A percentile compares a stretch with the other conserved stretches of the same genome.
These are phyloP conservation scores for Acanthurus leucopareius DNA, from an alignment of 2,797 vertebrate species.

Conservation along the genomic window DNA sequence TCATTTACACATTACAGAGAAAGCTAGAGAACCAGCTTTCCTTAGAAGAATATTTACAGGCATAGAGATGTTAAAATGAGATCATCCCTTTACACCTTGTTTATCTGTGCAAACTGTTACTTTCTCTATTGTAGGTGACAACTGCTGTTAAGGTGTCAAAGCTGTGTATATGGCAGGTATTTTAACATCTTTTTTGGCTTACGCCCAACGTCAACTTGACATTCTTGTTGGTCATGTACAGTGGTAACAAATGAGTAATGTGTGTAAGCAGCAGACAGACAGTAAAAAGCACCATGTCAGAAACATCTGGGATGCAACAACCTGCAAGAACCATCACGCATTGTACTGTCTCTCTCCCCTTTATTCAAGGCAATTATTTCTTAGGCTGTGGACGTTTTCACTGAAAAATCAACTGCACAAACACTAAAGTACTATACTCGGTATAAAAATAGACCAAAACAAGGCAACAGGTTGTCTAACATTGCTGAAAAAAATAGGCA, in stretches of 20 bases:
- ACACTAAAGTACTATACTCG: slow-evolving; percentile 43
- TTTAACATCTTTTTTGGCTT: slow-evolving; percentile 40
- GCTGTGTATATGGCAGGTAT: slow-evolving; percentile 13
- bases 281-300: slow-evolving; percentile 19
- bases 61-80: slow-evolving; percentile 38
- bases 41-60: slow-evolving; percentile 66
- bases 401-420: slow-evolving; percentile 34
- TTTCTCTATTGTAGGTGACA: slow-evolving; percentile 14
- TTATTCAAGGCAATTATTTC: slow-evolving; percentile 20
- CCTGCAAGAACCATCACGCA: slow-evolving; percentile 45
- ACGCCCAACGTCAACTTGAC: slow-evolving; percentile 47
- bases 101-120: slow-evolving; percentile 34
- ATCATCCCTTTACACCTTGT: slow-evolving; percentile 10
- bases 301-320: slow-evolving; percentile 35
- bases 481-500: slow-evolving; percentile 18
- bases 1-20: slow-evolving; percentile 37
- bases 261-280: slow-evolving; percentile 53
- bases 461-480: slow-evolving; percentile 61
- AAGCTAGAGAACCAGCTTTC: slow-evolving; percentile 18
- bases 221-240: slow-evolving; percentile 57
- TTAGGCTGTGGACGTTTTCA: slow-evolving; percentile 3
- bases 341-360: slow-evolving; percentile 1
- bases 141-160: slow-evolving; percentile 36
- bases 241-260: slow-evolving; percentile 25
- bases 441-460: slow-evolving; percentile 72